Conservation (phyloP, 2,113 vertebrate species). For the Plestiodon gilberti region DNA sequence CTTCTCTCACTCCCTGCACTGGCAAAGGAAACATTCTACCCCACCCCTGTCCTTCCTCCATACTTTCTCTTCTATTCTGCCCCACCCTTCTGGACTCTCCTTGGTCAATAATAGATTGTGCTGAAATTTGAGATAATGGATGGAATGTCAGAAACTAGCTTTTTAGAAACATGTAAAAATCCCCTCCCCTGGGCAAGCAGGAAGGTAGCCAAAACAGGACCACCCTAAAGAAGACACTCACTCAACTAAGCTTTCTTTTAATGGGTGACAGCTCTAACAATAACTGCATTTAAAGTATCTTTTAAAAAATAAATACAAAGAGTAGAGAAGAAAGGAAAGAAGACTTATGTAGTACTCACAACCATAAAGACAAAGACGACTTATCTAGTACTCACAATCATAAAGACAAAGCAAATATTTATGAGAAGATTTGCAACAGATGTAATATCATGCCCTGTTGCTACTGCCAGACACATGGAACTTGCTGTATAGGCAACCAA, state of each 20-base stretch:
- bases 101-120: not conserved
- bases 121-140: not conserved
- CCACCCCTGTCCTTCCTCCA: no score
- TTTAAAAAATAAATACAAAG: not conserved
- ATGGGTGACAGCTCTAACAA: no score
- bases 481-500: constrained; percentile 80
- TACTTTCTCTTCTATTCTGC: no score
- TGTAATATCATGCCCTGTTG: constrained; percentile 83
- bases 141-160: not conserved
- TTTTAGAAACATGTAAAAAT: not conserved
- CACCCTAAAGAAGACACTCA: no score
- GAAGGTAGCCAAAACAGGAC: no score
- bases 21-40: no score
- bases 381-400: constrained; percentile 80
- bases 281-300: not conserved
- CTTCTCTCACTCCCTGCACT: no score
- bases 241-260: no score
- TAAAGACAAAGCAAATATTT: constrained; percentile 86
- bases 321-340: not conserved
- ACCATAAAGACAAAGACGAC: constrained; percentile 85
- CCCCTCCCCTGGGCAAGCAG: no score
- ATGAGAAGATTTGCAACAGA: constrained; percentile 84
- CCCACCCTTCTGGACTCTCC: no score
- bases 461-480: constrained; percentile 83
- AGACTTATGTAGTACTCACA: constrained; percentile 66